Evolutionary conservation across 2,888 invertebrate genomes (phyloP), one percentile per base, ranked within the genome.

Genomic region (Clepsis dumicolana): DNA sequence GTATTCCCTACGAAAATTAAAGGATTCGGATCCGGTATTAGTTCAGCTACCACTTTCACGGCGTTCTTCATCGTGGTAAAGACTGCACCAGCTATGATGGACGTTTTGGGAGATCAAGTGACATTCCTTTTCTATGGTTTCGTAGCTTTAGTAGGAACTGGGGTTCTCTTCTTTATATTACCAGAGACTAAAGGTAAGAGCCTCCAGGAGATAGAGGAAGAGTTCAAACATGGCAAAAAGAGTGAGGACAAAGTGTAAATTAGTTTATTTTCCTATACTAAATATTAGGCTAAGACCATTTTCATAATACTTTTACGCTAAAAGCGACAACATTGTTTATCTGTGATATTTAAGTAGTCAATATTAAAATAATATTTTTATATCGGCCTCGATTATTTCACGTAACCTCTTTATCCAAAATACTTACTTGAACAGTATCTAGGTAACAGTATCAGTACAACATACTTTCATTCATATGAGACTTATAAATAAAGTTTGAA

Each of bases 151-250:
- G 27, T 94, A 7, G 96, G 96, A 2, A 94, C 95, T 24, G 71
- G 93, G 2, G 89, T 95, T 60, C 86, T 96, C 67, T 95, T 94
- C 77, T 91, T 94, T 59, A 94, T 93, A 67, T 81, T 96, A 52
- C 96, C 96, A 1, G 96, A 96, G 86, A 96, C 96, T 0, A 95
- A 95, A 77, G 95, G 96, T 2, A 95, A 95, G 73, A 95, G 95
- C 27, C 85, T 96, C 57, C 93, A 95, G 71, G 95, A 96, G 80
- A 96, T 96, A 70, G 96, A 96, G 78, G 95, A 95, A 53, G 87
- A 87, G 50, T 95, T 95, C 74, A 90, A 79, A 73, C 82, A 79
- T 71, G 84, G 82, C 21, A 86, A 87, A 70, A 83, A 77, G 44
- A 74, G 71, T 64, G 77, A 71, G 16, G 76, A 83, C 69, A 84